These are phyloP conservation scores for Caenorhabditis elegans DNA, from an alignment of 1,140 invertebrate genomes.

Conservation along the genomic window WBcel235 BX284603.4:8673001-8673500, in stretches of 20 bases:
- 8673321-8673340: neutral
- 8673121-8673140: constrained; percentile 30
- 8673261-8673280: too few relatives aligned
- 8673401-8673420: neutral
- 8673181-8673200: constrained; percentile 30
- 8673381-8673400: constrained; percentile 4
- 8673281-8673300: too few relatives aligned
- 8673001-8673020: neutral
- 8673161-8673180: constrained; percentile 46
- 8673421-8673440: neutral
- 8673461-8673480: too few relatives aligned
- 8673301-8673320: neutral
- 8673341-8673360: constrained; percentile 42
- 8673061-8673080: neutral
- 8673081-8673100: constrained; percentile 10
- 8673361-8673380: constrained; percentile 39
- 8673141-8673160: constrained; percentile 43
- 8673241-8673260: neutral
- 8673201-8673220: constrained; percentile 38
- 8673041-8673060: neutral
- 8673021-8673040: neutral
- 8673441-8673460: neutral
- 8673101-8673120: constrained; percentile 26
- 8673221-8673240: neutral
- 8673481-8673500: neutral